Evolutionary conservation across 2,113 vertebrate genomes (phyloP).

Genomic region (Planiliza haematocheilus): DNA sequence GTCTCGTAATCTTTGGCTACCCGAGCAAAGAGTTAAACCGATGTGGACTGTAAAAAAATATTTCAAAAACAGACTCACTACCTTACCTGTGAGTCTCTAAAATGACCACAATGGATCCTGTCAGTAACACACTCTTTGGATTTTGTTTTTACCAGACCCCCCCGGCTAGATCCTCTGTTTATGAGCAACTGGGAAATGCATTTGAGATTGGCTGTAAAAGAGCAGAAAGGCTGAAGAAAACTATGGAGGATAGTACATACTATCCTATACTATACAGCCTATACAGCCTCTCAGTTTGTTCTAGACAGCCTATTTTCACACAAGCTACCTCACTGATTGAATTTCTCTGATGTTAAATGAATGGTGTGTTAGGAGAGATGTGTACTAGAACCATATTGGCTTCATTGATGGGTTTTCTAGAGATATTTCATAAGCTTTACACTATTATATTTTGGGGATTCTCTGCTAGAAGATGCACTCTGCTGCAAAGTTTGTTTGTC

Average conservation of each 20-base stretch:
- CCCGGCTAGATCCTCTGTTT: conserved; percentile 5
- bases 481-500: no score
- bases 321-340: not conserved
- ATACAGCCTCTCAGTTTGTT: not conserved
- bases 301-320: no score
- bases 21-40: conserved; percentile 60
- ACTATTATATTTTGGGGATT: no score
- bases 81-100: conserved; percentile 14
- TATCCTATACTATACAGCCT: not conserved
- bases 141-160: conserved; percentile 9
- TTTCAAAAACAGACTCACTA: conserved; percentile 20
- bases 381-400: no score
- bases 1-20: conserved; percentile 62
- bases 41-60: conserved; percentile 37
- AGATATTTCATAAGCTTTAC: no score
- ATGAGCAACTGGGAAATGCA: conserved; percentile 19
- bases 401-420: no score
- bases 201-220: conserved; percentile 4
- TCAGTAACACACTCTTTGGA: not conserved
- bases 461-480: no score
- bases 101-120: not conserved
- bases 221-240: not conserved
- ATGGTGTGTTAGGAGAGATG: not conserved
- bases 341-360: conserved; percentile 1
- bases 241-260: not conserved